Conservation (phyloP, 1,140 invertebrate species). For the Diorhabda sublineata region DNA sequence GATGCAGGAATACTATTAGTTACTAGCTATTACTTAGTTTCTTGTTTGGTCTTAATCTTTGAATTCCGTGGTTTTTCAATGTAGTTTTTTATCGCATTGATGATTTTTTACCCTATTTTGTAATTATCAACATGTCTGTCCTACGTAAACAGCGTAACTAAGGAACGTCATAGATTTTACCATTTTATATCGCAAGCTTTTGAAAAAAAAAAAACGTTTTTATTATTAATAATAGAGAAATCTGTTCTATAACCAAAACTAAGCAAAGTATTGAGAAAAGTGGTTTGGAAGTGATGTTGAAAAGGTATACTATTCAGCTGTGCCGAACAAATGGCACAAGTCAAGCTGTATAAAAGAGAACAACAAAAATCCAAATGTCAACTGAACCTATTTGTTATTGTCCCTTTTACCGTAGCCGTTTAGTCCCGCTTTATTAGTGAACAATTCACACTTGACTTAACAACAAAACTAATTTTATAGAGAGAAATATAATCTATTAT, state of each 20-base stretch:
- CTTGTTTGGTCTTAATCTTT: no score
- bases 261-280: neutral
- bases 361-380: constrained; percentile 8
- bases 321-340: constrained; percentile 8
- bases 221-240: neutral
- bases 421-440: constrained; percentile 36
- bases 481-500: constrained; percentile 31
- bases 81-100: no score
- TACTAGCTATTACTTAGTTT: no score
- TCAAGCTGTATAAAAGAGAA: constrained; percentile 6
- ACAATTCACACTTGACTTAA: constrained; percentile 32
- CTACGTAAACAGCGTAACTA: no score
- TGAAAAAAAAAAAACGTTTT: no score
- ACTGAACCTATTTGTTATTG: constrained; percentile 14
- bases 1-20: no score
- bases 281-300: neutral
- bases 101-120: no score
- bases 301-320: neutral
- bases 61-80: no score
- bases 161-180: no score
- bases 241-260: neutral
- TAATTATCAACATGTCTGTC: no score
- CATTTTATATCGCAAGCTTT: no score
- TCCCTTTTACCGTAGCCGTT: constrained; percentile 24
- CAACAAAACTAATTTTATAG: constrained; percentile 37